These are phyloP conservation scores for Macrosoma leucophasiata DNA, from an alignment of 2,888 invertebrate genomes.

Conservation along the genomic window DNA sequence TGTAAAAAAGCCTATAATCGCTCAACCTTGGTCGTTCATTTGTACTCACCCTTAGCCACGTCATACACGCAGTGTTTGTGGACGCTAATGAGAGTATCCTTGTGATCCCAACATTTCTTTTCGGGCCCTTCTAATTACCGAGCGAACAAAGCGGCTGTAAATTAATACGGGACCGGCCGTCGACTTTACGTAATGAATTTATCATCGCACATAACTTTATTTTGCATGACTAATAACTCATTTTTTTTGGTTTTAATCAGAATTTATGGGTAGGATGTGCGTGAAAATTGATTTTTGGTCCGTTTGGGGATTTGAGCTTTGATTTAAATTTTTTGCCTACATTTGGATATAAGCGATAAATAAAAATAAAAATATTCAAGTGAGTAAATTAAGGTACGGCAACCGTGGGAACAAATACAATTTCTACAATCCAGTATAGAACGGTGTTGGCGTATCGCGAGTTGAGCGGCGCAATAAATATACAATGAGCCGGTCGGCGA, in stretches of 20 bases:
- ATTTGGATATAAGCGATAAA: no score
- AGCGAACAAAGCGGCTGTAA: slow-evolving; percentile 33
- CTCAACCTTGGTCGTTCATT: no score
- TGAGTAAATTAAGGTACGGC: no score
- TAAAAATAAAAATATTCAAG: no score
- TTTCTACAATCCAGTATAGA: slow-evolving; percentile 39
- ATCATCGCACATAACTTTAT: slow-evolving; percentile 19
- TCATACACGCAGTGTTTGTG: slow-evolving; percentile 10
- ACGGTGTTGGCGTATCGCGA: slow-evolving; percentile 33
- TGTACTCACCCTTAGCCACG: no score
- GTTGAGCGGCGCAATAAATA: slow-evolving; percentile 53
- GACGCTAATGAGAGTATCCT: slow-evolving; percentile 37
- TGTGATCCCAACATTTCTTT: slow-evolving; percentile 32
- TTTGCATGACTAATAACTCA: no score
- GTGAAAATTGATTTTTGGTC: slow-evolving; percentile 3
- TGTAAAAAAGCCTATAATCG: no score
- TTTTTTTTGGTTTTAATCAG: no score
- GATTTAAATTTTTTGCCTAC: slow-evolving; percentile 1
- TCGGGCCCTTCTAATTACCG: slow-evolving; percentile 35
- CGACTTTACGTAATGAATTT: slow-evolving; percentile 20
- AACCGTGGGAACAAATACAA: slow-evolving; percentile 35
- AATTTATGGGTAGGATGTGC: no score
- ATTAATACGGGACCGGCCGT: slow-evolving; percentile 24
- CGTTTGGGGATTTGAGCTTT: slow-evolving; percentile 3
- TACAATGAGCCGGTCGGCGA: slow-evolving; percentile 43